Evolutionary conservation across 2,888 invertebrate species (phyloP).

Genomic region (Epirrhoe alternata): DNA sequence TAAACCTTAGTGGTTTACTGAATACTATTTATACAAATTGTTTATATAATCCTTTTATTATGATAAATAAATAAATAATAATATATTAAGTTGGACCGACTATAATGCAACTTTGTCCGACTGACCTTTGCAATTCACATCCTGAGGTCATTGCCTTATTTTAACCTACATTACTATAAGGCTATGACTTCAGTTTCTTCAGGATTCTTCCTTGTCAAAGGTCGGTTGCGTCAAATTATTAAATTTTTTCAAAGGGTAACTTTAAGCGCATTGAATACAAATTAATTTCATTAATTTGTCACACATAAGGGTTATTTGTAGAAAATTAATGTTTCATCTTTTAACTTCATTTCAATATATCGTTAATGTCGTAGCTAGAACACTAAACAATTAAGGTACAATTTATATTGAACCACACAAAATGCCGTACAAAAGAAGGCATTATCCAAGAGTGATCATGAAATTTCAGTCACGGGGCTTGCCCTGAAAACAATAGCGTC

Average conservation of each 20-base stretch:
- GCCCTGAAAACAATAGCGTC: conserved; percentile 20
- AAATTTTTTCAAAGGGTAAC: background rate
- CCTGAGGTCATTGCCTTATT: background rate
- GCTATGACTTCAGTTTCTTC: no score
- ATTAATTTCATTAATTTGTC: no score
- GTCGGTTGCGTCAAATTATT: background rate
- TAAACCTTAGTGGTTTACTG: no score
- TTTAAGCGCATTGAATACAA: background rate
- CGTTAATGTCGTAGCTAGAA: background rate
- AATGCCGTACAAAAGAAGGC: background rate
- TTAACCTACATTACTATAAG: no score
- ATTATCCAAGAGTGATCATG: conserved; percentile 1
- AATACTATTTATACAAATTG: no score
- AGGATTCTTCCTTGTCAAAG: no score
- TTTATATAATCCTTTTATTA: no score
- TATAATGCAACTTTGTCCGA: background rate
- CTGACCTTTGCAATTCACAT: background rate
- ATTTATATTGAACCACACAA: background rate
- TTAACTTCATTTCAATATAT: no score
- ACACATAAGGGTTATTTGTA: no score
- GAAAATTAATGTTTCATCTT: no score
- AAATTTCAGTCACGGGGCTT: conserved; percentile 13
- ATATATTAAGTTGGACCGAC: background rate
- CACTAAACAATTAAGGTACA: background rate
- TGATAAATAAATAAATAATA: background rate